Conservation (phyloP, 35 echinoderm and acorn worm species). For the Strongylocentrotus purpuratus region DNA sequence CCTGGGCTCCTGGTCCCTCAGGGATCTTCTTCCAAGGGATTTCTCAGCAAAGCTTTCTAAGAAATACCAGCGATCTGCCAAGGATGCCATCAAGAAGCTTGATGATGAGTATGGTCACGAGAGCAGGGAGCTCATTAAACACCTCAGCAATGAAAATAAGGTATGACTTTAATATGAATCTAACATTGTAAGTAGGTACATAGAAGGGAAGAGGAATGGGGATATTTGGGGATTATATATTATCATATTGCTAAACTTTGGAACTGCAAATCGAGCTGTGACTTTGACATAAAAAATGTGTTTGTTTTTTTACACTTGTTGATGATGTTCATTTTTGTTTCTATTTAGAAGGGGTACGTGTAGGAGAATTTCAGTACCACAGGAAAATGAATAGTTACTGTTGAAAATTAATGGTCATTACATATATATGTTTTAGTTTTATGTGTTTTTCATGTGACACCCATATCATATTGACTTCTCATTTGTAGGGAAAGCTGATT, state of each 20-base stretch:
- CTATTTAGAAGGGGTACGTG: too few species aligned
- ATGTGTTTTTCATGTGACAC: too few species aligned
- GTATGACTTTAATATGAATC: not conserved
- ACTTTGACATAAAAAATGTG: too few species aligned
- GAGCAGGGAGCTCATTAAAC: constrained; percentile 54
- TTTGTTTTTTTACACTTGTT: too few species aligned
- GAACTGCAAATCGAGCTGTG: too few species aligned
- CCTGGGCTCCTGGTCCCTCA: constrained; percentile 54
- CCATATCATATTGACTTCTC: not conserved
- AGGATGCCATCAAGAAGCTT: constrained; percentile 71
- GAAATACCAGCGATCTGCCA: constrained; percentile 59
- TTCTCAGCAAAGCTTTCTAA: constrained; percentile 58
- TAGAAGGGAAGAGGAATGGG: not conserved
- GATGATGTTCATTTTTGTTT: too few species aligned
- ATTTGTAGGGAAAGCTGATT: constrained; percentile 62
- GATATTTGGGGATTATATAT: not conserved
- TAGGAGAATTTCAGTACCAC: too few species aligned
- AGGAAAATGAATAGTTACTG: not conserved
- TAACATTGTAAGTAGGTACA: not conserved
- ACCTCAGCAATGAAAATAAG: constrained; percentile 57
- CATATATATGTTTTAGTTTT: too few species aligned
- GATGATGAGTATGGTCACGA: constrained; percentile 68
- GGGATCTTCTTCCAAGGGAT: constrained; percentile 32
- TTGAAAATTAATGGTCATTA: not conserved
- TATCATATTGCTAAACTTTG: too few species aligned